These are phyloP conservation scores for Syrrhaptes paradoxus DNA, from an alignment of 2,113 vertebrate genomes.

Conservation along the genomic window DNA sequence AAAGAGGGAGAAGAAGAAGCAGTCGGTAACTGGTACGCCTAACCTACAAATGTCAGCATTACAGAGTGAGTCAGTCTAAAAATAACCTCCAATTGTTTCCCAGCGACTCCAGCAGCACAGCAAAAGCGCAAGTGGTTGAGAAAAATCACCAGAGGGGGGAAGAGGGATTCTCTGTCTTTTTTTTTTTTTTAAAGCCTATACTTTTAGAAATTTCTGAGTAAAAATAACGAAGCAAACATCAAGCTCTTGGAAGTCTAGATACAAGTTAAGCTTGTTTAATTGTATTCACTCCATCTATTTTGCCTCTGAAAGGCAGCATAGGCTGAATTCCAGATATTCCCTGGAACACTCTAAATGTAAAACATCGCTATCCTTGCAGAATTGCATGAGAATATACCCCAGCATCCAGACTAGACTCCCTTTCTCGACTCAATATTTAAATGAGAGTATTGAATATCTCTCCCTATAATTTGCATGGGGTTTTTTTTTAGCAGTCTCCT, in stretches of 20 bases:
- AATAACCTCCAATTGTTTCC: slow-evolving; percentile 71
- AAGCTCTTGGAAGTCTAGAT: not conserved
- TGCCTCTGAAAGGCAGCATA: not conserved
- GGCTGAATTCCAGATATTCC: slow-evolving; percentile 10
- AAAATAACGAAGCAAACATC: not conserved
- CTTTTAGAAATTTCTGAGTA: slow-evolving; percentile 12
- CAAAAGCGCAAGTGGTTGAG: not conserved
- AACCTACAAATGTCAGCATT: slow-evolving; percentile 73
- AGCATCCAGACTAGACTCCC: not conserved
- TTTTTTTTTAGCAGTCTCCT: not conserved
- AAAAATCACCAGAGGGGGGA: slow-evolving; percentile 40
- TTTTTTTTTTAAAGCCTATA: not conserved
- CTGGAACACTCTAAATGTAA: not conserved
- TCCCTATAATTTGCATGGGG: slow-evolving; percentile 6
- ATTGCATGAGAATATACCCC: not conserved
- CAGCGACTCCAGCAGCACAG: slow-evolving; percentile 57
- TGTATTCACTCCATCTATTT: not conserved
- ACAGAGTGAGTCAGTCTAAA: slow-evolving; percentile 51
- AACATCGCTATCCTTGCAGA: slow-evolving; percentile 1
- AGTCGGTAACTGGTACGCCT: slow-evolving; percentile 61
- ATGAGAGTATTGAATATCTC: not conserved
- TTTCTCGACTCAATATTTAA: slow-evolving; percentile 23
- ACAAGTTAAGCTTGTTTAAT: not conserved
- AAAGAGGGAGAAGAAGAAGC: slow-evolving; percentile 23
- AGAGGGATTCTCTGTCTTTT: slow-evolving; percentile 15